Percentiles rank a stretch among this genome's conserved stretches.
Conservation (phyloP, 2,797 vertebrate genomes). For the Mormyrus proboscirostris region DNA sequence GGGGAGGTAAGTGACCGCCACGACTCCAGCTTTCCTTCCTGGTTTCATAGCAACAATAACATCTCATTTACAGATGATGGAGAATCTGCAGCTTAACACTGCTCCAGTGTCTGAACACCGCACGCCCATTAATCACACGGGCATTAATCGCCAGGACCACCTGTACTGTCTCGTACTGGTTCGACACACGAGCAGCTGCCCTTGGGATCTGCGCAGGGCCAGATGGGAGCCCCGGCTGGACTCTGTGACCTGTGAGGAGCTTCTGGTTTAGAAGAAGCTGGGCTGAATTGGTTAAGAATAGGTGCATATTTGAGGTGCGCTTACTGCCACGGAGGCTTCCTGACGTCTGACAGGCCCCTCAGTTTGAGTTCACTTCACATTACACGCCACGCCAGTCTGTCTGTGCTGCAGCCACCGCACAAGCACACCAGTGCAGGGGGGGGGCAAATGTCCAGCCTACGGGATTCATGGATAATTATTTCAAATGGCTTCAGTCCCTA, state of each 20-base stretch:
- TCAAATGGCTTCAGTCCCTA: neutral
- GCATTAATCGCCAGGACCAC: neutral
- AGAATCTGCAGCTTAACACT: neutral
- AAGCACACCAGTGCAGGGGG: neutral
- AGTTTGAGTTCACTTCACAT: neutral
- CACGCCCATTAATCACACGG: neutral
- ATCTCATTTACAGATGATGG: neutral
- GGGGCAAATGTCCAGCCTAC: neutral
- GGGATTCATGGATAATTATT: neutral
- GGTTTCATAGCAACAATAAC: neutral
- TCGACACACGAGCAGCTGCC: neutral
- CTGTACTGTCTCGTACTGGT: neutral
- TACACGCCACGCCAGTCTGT: neutral
- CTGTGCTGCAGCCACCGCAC: neutral
- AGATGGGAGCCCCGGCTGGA: neutral
- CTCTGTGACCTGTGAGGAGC: neutral
- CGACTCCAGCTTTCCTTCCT: neutral
- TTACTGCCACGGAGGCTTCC: neutral
- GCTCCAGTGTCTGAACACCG: neutral
- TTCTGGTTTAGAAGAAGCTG: neutral
- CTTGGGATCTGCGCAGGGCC: neutral
- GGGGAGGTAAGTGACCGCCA: neutral
- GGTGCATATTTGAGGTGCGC: neutral
- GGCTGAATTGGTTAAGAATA: neutral
- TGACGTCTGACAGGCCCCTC: neutral